Conservation (phyloP, 2,888 invertebrate species). For the Trissonchulus latispiculum region DNA sequence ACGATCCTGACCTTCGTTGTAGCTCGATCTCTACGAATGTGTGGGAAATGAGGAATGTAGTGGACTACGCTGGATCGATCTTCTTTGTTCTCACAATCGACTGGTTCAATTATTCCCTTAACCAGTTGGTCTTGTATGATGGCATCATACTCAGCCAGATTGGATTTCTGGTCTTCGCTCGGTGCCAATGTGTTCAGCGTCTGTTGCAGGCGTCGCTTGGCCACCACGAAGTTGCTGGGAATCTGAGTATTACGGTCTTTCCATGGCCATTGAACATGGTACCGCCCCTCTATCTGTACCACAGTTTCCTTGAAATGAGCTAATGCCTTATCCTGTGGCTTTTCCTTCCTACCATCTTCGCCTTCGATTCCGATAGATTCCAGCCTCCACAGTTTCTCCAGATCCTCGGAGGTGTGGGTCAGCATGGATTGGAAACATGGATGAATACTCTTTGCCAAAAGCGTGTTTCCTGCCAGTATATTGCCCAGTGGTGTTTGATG, state of each 20-base stretch:
- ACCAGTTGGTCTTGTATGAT: not conserved
- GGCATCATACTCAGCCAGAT: not conserved
- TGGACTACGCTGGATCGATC: not conserved
- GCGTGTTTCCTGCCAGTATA: not conserved
- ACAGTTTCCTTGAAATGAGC: not conserved
- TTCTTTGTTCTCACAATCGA: not conserved
- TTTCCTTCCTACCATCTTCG: not conserved
- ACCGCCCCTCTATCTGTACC: not conserved
- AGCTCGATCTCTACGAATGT: not conserved
- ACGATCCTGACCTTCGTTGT: conserved; percentile 17
- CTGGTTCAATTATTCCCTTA: not conserved
- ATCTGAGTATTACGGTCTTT: not conserved
- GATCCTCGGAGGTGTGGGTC: not conserved
- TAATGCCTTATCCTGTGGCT: not conserved
- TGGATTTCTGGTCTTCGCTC: not conserved
- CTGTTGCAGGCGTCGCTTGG: not conserved
- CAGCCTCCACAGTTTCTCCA: not conserved
- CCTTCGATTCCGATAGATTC: not conserved
- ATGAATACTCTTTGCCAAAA: not conserved
- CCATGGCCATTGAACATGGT: not conserved
- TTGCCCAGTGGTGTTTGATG: not conserved
- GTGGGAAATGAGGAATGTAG: conserved; percentile 8
- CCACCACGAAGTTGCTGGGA: not conserved
- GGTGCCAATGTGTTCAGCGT: not conserved
- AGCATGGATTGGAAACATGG: not conserved